Base-by-base conservation (phyloP, 2,888 invertebrate species). In the Ephialtes manifestator region DNA sequence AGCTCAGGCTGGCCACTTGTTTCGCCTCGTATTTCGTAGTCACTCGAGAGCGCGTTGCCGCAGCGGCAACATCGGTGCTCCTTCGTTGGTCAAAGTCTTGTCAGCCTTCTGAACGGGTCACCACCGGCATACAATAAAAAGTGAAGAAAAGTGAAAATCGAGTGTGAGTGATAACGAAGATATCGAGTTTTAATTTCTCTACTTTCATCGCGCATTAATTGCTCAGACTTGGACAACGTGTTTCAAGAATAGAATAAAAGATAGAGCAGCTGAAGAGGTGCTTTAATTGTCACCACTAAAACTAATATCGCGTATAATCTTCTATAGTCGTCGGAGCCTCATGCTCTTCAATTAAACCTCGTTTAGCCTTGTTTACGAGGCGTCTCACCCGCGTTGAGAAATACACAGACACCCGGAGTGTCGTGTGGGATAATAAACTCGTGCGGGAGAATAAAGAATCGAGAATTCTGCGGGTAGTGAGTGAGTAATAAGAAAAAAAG, bases 21-120 rank as follows among this genome's bases (percentile, higher is more conserved):
- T 89, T 88, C 88, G 83, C 81, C 86, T 71, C 88, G 87, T 83
- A 88, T 88, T 81, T 86, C 87, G 76, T 86, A 89, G 90, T 90
- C 93, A 94, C 90, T 94, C 92, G 92, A 90, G 91, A 91, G 89
- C 92, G 92, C 90, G 93, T 92, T 92, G 91, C 92, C 92, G 89
- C 58, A 89, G 90, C 82, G 91, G 90, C 89, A 92, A 90, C 93
- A 92, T 91, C 92, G 89, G 77, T 77, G 76, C 46, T 51, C 75
- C 63, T 31, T 63, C 39, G 35, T 18, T 53, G 24, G 7, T 15
- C n/a, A 55, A 11, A 20, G 51, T 55, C 31, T 48, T 55, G n/a
- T 28, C n/a, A n/a, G n/a, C 24, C 24, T 4, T 43, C 39, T 2
- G 43, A 67, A 55, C 4, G 15, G 15, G 58, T 20, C 7, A 3